Base-by-base conservation (phyloP, 2,797 vertebrate species). In the Pseudotriccus pelzelni region DNA sequence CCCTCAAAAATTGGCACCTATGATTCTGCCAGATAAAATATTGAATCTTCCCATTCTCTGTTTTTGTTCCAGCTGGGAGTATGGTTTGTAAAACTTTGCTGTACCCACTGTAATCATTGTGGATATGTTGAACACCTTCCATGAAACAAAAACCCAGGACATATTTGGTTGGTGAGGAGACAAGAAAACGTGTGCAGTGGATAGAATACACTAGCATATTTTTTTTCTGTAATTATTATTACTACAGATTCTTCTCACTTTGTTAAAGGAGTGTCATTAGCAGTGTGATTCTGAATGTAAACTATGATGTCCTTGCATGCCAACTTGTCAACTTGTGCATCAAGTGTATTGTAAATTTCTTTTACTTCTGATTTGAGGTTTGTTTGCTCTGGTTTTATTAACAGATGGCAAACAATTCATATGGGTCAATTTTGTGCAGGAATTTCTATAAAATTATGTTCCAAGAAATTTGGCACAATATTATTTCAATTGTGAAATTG, bases 401-500 rank as follows among this genome's bases (percentile, higher is more conserved):
- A 87, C 59, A 89, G 64, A 76, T 3, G 19, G 56, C 32, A 93
- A 93, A 87, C 32, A 91, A 79, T 10, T 68, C 39, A 77, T 37
- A 58, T 46, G 32, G 63, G 67, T 79, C 23, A 90, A 63, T 81
- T 93, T 50, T n/a, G 28, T 59, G 62, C 52, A 94, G 16, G 2
- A 76, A 62, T 52, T 49, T 91, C 70, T 79, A 79, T 46, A 95
- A 86, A 93, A 88, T 47, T 90, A 84, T 22, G 49, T 63, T 76
- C 60, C 50, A 82, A 90, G 49, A 90, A 94, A 86, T 70, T 25
- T 85, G 69, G 70, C 84, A 91, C 58, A 88, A 50, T 93, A 81
- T 73, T 87, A 91, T 56, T 88, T 84, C 74, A 90, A 22, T 86
- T 81, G 76, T 88, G 67, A 95, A 95, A 95, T 21, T 76, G 69